Conservation (phyloP, 2,113 vertebrate species). For the Dascyllus trimaculatus region DNA sequence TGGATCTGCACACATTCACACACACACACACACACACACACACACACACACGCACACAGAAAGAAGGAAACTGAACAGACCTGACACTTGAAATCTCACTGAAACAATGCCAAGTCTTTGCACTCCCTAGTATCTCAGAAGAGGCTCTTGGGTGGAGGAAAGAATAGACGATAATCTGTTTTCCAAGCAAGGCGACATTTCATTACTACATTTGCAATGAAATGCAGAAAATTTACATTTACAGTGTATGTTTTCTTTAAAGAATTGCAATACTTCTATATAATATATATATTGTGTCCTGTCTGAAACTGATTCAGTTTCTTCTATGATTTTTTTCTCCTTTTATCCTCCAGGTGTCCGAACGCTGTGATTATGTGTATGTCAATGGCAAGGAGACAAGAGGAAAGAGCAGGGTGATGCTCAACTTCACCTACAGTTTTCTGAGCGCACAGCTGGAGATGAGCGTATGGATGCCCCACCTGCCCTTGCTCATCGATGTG, state of each 20-base stretch:
- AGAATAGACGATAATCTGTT: slow-evolving; percentile 3
- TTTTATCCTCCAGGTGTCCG: slow-evolving; percentile 87
- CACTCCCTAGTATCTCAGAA: not conserved
- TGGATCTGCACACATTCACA: too few species aligned
- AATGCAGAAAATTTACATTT: not conserved
- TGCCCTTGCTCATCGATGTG: slow-evolving; percentile 93
- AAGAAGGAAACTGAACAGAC: slow-evolving; percentile 8
- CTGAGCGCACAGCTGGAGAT: slow-evolving; percentile 90
- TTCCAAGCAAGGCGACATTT: not conserved
- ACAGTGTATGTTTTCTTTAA: not conserved
- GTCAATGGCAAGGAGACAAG: slow-evolving; percentile 95
- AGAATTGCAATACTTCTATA: not conserved
- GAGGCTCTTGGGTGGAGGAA: not conserved
- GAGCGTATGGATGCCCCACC: slow-evolving; percentile 93
- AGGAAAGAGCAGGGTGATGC: slow-evolving; percentile 86
- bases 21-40: not conserved
- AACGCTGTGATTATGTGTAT: slow-evolving; percentile 93
- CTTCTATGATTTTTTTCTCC: not conserved
- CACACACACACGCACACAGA: slow-evolving; percentile 12
- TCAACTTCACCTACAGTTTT: slow-evolving; percentile 95
- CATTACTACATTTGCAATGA: not conserved
- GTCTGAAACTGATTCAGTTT: not conserved
- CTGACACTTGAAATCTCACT: slow-evolving; percentile 23
- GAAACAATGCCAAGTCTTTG: slow-evolving; percentile 32
- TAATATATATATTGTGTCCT: too few species aligned